Percentiles rank a stretch among this genome's conserved stretches.
phyloP scores from a whole-genome alignment of 2,888 invertebrate genomes.

The Mythimna vitellina region DNA sequence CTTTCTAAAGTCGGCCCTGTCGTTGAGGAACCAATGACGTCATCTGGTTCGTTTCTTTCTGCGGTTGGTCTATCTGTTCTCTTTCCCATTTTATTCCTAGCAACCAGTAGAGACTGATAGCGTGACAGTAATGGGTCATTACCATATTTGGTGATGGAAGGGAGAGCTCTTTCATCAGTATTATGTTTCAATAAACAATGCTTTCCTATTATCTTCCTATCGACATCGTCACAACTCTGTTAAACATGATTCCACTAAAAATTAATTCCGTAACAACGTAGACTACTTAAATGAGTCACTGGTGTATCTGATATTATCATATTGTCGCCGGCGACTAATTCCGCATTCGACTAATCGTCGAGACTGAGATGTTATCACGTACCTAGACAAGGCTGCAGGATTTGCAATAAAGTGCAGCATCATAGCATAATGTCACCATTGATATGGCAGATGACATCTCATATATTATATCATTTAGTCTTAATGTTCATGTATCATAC shows the following conservation, averaged over 20 bases:
- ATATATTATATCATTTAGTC: too few relatives aligned
- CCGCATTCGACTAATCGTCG: conserved; percentile 3
- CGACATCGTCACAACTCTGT: not conserved
- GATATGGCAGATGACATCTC: not conserved
- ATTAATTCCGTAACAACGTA: not conserved
- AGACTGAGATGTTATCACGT: conserved; percentile 39
- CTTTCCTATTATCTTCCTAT: not conserved
- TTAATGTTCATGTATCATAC: not conserved
- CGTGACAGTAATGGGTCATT: too few relatives aligned
- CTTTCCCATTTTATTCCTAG: not conserved
- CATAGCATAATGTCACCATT: conserved; percentile 12
- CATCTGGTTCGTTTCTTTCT: not conserved
- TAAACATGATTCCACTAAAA: conserved; percentile 3
- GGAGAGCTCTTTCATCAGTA: too few relatives aligned
- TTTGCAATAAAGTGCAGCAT: conserved; percentile 37
- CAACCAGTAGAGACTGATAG: too few relatives aligned
- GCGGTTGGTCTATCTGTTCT: not conserved
- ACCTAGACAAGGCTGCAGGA: conserved; percentile 38
- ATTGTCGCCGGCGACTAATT: conserved; percentile 34
- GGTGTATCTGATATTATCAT: conserved; percentile 21
- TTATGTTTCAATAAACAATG: not conserved
- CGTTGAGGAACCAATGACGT: not conserved
- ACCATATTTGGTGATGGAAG: too few relatives aligned
- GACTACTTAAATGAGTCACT: conserved; percentile 6
- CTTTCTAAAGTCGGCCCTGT: not conserved